Conservation (phyloP, 2,113 vertebrate genomes). For the Thamnophis sirtalis region DNA sequence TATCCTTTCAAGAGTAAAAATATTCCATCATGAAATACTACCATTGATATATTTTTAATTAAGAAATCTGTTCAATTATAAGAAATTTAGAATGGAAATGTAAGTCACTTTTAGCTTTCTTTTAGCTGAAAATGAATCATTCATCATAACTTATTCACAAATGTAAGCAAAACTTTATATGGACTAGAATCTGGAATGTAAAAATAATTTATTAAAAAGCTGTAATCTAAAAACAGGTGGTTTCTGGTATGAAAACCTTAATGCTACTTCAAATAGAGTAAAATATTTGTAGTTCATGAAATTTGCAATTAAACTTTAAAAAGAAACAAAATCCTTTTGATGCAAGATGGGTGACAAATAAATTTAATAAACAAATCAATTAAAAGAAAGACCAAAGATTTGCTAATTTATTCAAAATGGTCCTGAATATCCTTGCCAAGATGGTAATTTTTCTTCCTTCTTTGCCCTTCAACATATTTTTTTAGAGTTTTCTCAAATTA, state of each 20-base stretch:
- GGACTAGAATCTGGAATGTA: background rate
- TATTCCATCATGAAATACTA: background rate
- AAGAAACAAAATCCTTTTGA: background rate
- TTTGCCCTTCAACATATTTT: conserved; percentile 44
- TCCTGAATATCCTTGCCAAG: conserved; percentile 9
- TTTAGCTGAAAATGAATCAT: background rate
- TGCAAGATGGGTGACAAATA: background rate
- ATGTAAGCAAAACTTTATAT: conserved; percentile 25
- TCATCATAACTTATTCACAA: background rate
- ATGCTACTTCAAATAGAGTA: background rate
- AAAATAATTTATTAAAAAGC: conserved; percentile 6
- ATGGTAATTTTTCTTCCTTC: background rate
- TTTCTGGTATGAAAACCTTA: background rate
- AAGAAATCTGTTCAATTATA: background rate
- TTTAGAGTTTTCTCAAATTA: background rate
- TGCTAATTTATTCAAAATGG: conserved; percentile 50
- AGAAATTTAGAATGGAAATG: background rate
- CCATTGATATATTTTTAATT: background rate
- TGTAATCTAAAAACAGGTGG: background rate
- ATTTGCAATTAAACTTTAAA: background rate
- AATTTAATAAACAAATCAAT: background rate
- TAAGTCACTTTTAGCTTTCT: background rate
- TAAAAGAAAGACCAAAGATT: conserved; percentile 8
- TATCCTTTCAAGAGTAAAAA: background rate
- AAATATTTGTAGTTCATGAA: background rate